These are phyloP conservation scores for Phrynocephalus forsythii DNA, from an alignment of 2,797 vertebrate species.

Conservation along the genomic window DNA sequence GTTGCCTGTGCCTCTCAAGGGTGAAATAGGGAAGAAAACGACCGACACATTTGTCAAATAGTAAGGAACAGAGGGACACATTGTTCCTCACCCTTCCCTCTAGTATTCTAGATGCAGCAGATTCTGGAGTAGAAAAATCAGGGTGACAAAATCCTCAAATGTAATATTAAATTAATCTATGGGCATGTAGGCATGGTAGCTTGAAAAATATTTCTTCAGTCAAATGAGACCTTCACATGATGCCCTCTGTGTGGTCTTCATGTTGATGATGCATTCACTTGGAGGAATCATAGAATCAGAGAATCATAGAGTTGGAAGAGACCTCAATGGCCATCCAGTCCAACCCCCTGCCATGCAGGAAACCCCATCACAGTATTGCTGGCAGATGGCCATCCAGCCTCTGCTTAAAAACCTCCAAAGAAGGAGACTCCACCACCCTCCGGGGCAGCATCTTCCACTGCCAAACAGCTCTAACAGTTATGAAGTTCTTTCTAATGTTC, in stretches of 20 bases:
- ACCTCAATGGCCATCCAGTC: too few relatives aligned
- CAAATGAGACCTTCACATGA: not conserved
- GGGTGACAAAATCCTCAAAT: not conserved
- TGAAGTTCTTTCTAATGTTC: too few relatives aligned
- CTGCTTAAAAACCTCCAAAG: too few relatives aligned
- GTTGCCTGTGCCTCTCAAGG: conserved; percentile 27
- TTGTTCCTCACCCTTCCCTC: not conserved
- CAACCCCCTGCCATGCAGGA: too few relatives aligned
- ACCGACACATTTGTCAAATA: conserved; percentile 2
- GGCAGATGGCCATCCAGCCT: too few relatives aligned
- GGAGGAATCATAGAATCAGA: not conserved
- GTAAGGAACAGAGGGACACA: not conserved
- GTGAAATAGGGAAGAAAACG: conserved; percentile 9
- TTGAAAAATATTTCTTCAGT: not conserved
- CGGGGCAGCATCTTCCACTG: too few relatives aligned
- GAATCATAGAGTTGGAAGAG: too few relatives aligned
- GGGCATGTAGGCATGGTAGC: not conserved
- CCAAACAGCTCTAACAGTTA: too few relatives aligned
- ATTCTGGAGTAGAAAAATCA: not conserved
- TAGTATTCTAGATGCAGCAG: not conserved
- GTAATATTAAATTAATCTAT: not conserved
- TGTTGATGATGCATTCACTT: not conserved
- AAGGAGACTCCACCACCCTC: too few relatives aligned
- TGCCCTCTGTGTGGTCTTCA: not conserved
- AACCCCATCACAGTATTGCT: too few relatives aligned